Evolutionary conservation across 2,113 vertebrate genomes (phyloP).

Genomic region (Notarius lentiginosus): DNA sequence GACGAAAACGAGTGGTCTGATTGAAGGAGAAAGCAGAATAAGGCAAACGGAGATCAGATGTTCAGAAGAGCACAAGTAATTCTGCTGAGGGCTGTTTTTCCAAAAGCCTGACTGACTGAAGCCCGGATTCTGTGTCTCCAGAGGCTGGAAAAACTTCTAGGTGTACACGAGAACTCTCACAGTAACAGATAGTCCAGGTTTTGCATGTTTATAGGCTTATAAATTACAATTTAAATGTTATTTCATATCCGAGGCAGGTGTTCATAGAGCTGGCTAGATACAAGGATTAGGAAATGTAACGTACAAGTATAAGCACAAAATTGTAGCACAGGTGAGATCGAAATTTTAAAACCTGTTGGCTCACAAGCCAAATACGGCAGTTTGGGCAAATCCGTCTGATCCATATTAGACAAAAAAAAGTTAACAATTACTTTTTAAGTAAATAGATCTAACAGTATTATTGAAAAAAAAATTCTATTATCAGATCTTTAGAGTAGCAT

Average conservation of each 20-base stretch:
- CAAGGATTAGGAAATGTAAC: not conserved
- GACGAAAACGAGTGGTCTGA: slow-evolving; percentile 95
- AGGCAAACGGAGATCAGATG: slow-evolving; percentile 10
- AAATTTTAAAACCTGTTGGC: not conserved
- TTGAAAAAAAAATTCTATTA: not conserved
- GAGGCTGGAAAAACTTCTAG: slow-evolving; percentile 2
- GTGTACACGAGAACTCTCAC: not conserved
- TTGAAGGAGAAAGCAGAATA: slow-evolving; percentile 54
- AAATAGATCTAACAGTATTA: not conserved
- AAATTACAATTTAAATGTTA: not conserved
- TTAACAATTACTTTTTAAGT: not conserved
- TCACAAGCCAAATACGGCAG: not conserved
- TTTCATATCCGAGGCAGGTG: not conserved
- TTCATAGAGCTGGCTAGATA: not conserved
- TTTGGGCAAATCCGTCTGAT: not conserved
- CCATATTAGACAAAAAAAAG: not conserved
- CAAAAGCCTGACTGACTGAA: slow-evolving; percentile 2
- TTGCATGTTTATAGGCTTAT: slow-evolving; percentile 13
- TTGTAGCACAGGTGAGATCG: not conserved
- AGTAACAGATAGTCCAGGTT: not conserved
- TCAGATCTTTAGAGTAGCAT: not conserved
- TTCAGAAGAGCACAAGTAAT: slow-evolving; percentile 25
- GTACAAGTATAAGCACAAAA: not conserved
- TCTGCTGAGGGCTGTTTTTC: slow-evolving; percentile 25
- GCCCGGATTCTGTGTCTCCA: not conserved